A percentile compares a stretch with the other conserved stretches of the same genome.
Conservation (phyloP, 2,888 invertebrate genomes). For the Drosophila planitibia region DNA sequence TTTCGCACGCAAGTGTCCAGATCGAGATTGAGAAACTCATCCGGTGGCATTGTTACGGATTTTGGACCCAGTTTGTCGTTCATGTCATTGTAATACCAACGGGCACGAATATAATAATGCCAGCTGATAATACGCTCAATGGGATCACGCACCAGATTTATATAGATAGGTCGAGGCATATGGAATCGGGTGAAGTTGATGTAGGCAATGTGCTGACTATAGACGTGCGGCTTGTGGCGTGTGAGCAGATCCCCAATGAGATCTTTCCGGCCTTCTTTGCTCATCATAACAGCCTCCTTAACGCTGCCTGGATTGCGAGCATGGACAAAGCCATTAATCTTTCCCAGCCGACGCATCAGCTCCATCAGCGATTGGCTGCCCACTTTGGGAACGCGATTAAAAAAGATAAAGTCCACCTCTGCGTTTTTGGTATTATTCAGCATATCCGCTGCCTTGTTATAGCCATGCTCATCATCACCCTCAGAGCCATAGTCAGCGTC, state of each 20-base stretch:
- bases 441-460: constrained; percentile 62
- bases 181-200: constrained; percentile 93
- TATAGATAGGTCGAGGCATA: constrained; percentile 93
- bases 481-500: constrained; percentile 27
- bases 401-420: constrained; percentile 90
- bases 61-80: constrained; percentile 87
- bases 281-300: constrained; percentile 92
- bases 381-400: constrained; percentile 96
- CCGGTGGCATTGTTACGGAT: constrained; percentile 71
- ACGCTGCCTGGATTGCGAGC: constrained; percentile 92
- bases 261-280: constrained; percentile 90
- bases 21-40: constrained; percentile 92
- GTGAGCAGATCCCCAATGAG: constrained; percentile 89
- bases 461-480: constrained; percentile 34
- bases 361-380: constrained; percentile 96
- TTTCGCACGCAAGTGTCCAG: constrained; percentile 94
- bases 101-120: constrained; percentile 95
- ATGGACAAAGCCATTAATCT: constrained; percentile 77
- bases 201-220: constrained; percentile 95
- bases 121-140: constrained; percentile 95
- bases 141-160: constrained; percentile 95
- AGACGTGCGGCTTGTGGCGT: constrained; percentile 91
- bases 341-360: constrained; percentile 88
- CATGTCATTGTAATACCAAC: constrained; percentile 92
- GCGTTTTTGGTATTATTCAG: constrained; percentile 83